A percentile compares a stretch with the other conserved stretches of the same genome.
Conservation (phyloP, 2,113 vertebrate species). For the Accipiter cooperii region DNA sequence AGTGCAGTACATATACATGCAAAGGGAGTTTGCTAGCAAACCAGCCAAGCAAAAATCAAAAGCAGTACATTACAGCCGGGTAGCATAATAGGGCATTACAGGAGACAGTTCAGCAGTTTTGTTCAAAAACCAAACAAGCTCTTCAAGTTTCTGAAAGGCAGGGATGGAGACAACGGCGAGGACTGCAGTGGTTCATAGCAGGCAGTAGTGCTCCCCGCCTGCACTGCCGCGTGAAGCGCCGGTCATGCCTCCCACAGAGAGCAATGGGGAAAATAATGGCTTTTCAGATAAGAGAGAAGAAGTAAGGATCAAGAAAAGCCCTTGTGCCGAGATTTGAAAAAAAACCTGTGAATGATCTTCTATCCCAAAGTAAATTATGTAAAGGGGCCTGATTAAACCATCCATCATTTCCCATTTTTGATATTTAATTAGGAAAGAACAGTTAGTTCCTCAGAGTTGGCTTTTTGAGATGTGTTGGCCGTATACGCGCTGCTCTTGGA, state of each 20-base stretch:
- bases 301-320: neutral
- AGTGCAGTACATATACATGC: neutral
- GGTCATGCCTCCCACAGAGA: neutral
- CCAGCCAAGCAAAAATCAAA: neutral
- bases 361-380: neutral
- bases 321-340: neutral
- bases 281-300: neutral
- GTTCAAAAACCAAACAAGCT: neutral
- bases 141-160: neutral
- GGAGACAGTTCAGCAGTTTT: neutral
- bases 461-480: neutral
- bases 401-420: neutral
- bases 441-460: neutral
- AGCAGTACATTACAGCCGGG: neutral
- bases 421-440: neutral
- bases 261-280: neutral
- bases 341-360: neutral
- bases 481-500: neutral
- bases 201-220: neutral
- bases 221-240: accelerated
- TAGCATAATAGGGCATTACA: neutral
- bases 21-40: neutral
- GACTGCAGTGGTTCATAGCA: neutral
- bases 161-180: neutral
- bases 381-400: neutral